Percentiles rank a stretch among this genome's conserved stretches.
Evolutionary conservation across 1,140 invertebrate species (phyloP).

Genomic region (Notospermus geniculatus): DNA sequence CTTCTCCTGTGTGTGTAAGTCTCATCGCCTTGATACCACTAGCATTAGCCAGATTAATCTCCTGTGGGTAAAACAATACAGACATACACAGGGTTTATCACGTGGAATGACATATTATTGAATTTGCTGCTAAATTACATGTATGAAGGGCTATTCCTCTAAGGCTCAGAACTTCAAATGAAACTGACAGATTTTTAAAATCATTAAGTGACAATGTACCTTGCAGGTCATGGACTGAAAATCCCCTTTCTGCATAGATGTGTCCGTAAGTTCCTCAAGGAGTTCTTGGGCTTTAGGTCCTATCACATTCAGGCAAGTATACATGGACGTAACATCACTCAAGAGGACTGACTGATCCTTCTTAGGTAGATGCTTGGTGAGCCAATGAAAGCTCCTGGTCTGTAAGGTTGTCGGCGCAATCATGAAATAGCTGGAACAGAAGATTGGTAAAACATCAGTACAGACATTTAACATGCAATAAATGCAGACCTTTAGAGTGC

Average conservation of each 20-base stretch:
- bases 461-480: too few relatives aligned
- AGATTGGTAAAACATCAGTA: slow-evolving; percentile 33
- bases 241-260: slow-evolving; percentile 79
- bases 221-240: slow-evolving; percentile 96
- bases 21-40: slow-evolving; percentile 92
- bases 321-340: slow-evolving; percentile 93
- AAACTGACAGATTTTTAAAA: too few relatives aligned
- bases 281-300: slow-evolving; percentile 88
- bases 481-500: too few relatives aligned
- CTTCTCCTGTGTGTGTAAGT: slow-evolving; percentile 94
- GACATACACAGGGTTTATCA: too few relatives aligned
- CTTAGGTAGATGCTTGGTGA: slow-evolving; percentile 77
- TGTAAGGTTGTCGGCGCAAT: slow-evolving; percentile 97
- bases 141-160: too few relatives aligned
- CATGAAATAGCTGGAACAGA: slow-evolving; percentile 85
- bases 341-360: slow-evolving; percentile 75
- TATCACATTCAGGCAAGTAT: slow-evolving; percentile 96
- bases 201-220: too few relatives aligned
- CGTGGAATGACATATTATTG: too few relatives aligned
- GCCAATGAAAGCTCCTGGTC: slow-evolving; percentile 89
- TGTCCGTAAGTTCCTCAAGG: slow-evolving; percentile 87
- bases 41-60: slow-evolving; percentile 88
- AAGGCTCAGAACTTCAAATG: too few relatives aligned
- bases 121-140: too few relatives aligned
- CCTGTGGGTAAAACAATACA: slow-evolving; percentile 56